These are phyloP conservation scores for Nyctibius grandis DNA, from an alignment of 2,797 vertebrate species.

Conservation along the genomic window DNA sequence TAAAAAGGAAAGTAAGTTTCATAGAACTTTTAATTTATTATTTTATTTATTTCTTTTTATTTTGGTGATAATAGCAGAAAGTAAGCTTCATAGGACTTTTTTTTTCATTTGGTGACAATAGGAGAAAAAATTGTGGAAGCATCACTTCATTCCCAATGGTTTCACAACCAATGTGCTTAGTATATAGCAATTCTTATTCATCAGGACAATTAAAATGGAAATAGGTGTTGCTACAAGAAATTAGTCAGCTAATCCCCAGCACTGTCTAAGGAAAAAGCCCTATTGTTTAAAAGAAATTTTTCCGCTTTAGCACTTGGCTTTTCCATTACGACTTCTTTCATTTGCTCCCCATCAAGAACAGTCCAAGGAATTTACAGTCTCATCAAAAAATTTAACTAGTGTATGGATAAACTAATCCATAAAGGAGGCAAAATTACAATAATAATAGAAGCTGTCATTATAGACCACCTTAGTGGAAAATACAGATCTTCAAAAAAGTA, in stretches of 20 bases:
- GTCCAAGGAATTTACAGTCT: neutral
- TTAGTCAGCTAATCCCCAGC: neutral
- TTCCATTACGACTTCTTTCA: neutral
- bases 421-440: neutral
- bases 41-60: neutral
- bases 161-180: neutral
- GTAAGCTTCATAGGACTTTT: neutral
- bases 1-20: neutral
- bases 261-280: neutral
- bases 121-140: neutral
- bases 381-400: neutral
- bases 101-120: neutral
- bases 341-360: neutral
- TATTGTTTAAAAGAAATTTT: neutral
- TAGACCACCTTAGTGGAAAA: neutral
- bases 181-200: neutral
- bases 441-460: neutral
- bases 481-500: neutral
- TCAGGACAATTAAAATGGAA: neutral
- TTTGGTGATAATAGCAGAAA: neutral
- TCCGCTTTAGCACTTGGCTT: neutral
- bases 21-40: neutral
- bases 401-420: neutral
- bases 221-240: neutral
- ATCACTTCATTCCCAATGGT: neutral